These are phyloP conservation scores for Hipposideros armiger DNA, from an alignment of 2,113 vertebrate genomes.

Conservation along the genomic window DNA sequence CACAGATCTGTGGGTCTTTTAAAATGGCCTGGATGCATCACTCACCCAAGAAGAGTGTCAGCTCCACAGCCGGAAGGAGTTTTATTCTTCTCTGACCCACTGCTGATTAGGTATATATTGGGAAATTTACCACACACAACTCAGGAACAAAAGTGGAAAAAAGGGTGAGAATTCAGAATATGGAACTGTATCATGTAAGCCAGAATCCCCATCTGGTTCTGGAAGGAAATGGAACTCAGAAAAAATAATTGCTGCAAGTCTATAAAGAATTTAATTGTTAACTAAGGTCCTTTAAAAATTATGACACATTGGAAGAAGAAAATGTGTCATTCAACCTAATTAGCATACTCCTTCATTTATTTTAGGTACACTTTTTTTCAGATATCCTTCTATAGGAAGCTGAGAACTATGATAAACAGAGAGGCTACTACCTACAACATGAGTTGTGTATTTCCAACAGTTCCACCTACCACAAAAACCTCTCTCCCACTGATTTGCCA, in stretches of 20 bases:
- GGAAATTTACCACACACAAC: not conserved
- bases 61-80: not conserved
- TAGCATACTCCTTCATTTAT: not conserved
- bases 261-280: not conserved
- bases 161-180: not conserved
- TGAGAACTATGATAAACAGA: not conserved
- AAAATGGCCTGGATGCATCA: not conserved
- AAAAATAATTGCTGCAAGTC: not conserved
- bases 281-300: conserved; percentile 3
- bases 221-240: conserved; percentile 24
- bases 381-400: not conserved
- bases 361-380: not conserved
- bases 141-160: not conserved
- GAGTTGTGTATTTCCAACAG: conserved; percentile 3
- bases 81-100: not conserved
- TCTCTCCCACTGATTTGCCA: not conserved
- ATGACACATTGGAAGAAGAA: not conserved
- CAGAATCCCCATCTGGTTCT: not conserved
- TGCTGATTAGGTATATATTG: not conserved
- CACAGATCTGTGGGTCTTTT: not conserved
- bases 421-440: not conserved
- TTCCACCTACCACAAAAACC: not conserved
- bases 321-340: not conserved
- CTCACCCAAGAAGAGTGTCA: not conserved
- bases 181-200: not conserved